A percentile compares a stretch with the other conserved stretches of the same genome.
These are phyloP conservation scores for Melipona quadrifasciata DNA, from an alignment of 1,140 invertebrate genomes.

Conservation along the genomic window DNA sequence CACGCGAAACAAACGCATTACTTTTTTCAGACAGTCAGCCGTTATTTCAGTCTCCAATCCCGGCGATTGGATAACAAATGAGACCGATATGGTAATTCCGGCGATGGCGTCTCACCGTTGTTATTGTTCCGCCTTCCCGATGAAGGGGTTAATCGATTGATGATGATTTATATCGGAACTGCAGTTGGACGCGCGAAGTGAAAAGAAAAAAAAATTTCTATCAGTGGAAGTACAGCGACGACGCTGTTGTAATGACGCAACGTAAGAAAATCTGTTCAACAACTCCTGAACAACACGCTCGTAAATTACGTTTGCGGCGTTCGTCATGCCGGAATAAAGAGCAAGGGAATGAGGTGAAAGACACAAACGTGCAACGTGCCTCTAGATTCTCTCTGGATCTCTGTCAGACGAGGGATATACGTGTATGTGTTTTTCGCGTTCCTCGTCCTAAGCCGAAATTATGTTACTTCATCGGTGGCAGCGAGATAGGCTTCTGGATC, in stretches of 20 bases:
- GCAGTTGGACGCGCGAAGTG: conserved; percentile 43
- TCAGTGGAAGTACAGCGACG: neutral
- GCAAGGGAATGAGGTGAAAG: neutral
- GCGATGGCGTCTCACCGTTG: conserved; percentile 10
- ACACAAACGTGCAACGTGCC: too few relatives aligned
- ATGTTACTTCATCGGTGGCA: neutral
- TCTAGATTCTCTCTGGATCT: neutral
- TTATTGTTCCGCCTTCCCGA: conserved; percentile 42
- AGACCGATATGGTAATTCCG: conserved; percentile 30
- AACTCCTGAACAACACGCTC: conserved; percentile 17
- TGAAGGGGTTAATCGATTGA: conserved; percentile 46
- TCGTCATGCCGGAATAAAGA: neutral
- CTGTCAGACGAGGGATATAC: neutral
- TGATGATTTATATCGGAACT: conserved; percentile 46
- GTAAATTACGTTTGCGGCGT: conserved; percentile 8
- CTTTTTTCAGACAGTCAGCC: neutral
- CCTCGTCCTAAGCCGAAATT: too few relatives aligned
- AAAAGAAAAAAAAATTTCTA: conserved; percentile 49
- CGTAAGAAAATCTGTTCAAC: neutral
- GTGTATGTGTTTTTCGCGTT: neutral
- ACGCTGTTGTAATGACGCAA: conserved; percentile 41
- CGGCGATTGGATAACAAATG: conserved; percentile 38
- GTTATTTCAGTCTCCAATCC: neutral
- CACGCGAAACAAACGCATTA: neutral
- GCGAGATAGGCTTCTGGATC: neutral